Evolutionary conservation across 2,797 vertebrate species (phyloP), one percentile per base, ranked within the genome.

Genomic region (Liasis olivaceus): DNA sequence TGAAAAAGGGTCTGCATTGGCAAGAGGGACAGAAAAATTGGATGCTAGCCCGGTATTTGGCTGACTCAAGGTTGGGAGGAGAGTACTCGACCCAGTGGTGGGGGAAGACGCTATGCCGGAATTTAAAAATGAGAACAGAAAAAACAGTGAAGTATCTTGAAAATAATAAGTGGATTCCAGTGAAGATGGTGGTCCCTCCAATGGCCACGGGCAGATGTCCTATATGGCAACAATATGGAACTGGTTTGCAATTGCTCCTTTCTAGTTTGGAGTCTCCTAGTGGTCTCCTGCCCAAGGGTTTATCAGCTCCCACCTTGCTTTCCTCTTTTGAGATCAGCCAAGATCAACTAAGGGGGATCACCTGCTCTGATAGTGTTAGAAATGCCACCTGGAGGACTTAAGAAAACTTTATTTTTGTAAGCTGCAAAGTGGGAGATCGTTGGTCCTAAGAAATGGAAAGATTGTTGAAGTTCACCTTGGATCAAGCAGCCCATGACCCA

Each of bases 141-240:
- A 42, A 2, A 47, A 89, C 88, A 94, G 64, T 89, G 85, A 91
- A 94, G 58, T 58, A 5, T 26, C 84, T 58, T 84, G 42, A 22
- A 51, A 22, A 84, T 42, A 81, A 47, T 51, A 85, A 85, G 7
- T 58, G 20, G n/a, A 8, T 60, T 87, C n/a, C 58, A 22, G n/a
- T 56, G 20, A 54, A 5, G 6, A 59, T 22, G 58, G 17, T 60
- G 22, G 15, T 31, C 7, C 17, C 20, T 36, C n/a, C 6, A 54
- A 54, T 54, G 51, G 8, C 51, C 51, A 24, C 5, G 8, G 9
- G 2, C 15, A 31, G 28, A n/a, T 8, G 51, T 9, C 51, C 51
- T 8, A 54, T 1, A 54, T 72, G 31, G 31, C 2, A 72, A 72
- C 66, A 7, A 36, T 14, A 36, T 36, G 66, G 69, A 72, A 36